Evolutionary conservation across 2,888 invertebrate genomes (phyloP), one percentile per base, ranked within the genome.

Genomic region (Parelbella ahira): DNA sequence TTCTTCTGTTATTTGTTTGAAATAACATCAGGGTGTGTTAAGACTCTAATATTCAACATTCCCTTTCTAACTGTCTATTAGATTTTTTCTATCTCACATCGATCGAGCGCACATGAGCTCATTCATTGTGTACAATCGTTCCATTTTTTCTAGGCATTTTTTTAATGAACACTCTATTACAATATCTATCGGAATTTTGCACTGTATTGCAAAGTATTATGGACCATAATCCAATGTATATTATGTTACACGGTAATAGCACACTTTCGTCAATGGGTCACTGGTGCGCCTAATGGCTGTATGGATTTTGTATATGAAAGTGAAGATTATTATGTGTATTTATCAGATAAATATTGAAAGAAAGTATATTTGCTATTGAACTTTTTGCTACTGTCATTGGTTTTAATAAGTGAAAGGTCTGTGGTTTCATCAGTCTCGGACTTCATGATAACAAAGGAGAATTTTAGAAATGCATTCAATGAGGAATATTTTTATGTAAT

Each of bases 231-330:
- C n/a, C n/a, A n/a, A n/a, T n/a, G n/a, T n/a, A n/a, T n/a, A n/a
- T n/a, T n/a, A n/a, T n/a, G n/a, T n/a, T n/a, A n/a, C n/a, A n/a
- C n/a, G n/a, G n/a, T 45, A 41, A 47, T 51, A 59, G 50, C 60
- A 59, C 56, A 68, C 68, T 73, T 69, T 71, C 67, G 58, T 67
- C 61, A 51, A 50, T 57, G 49, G 70, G 68, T 68, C 71, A 68
- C 60, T 60, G 72, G 63, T 74, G 65, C 58, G 65, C 60, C 61
- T 66, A 51, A 56, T 57, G 49, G 57, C 53, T 55, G 61, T 61
- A 55, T 57, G 44, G 29, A 24, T 49, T 62, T 71, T 63, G 60
- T 66, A 55, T 65, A 59, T 48, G 67, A 69, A 73, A 75, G 73
- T 71, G 73, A 75, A 72, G 71, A 68, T 63, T 44, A 52, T 52